Conservation (phyloP, 2,113 vertebrate species). For the Anoplopoma fimbria region DNA sequence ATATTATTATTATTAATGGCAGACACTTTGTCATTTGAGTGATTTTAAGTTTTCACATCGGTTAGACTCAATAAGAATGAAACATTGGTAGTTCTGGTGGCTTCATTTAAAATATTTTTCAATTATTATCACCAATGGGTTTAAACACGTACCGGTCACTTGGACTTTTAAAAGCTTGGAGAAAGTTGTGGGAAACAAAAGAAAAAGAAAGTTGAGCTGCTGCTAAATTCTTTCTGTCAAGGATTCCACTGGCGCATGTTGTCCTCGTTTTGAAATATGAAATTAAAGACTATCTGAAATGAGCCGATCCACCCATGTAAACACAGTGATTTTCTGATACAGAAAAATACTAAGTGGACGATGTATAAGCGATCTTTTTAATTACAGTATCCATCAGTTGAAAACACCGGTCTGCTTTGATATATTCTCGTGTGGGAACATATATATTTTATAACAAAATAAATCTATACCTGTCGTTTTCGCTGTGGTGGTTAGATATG, state of each 20-base stretch:
- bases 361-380: slow-evolving; percentile 72
- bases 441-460: slow-evolving; percentile 81
- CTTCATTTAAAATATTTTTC: not conserved
- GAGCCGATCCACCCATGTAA: slow-evolving; percentile 80
- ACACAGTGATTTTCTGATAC: slow-evolving; percentile 87
- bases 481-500: slow-evolving; percentile 51
- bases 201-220: slow-evolving; percentile 4
- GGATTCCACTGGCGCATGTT: slow-evolving; percentile 52
- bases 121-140: slow-evolving; percentile 5
- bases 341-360: slow-evolving; percentile 84
- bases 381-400: slow-evolving; percentile 65
- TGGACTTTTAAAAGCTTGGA: slow-evolving; percentile 16
- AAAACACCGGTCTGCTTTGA: slow-evolving; percentile 70
- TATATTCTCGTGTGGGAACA: slow-evolving; percentile 68
- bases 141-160: slow-evolving; percentile 22
- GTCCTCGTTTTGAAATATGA: slow-evolving; percentile 63
- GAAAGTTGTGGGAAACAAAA: not conserved
- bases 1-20: slow-evolving; percentile 5
- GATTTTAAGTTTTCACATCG: not conserved
- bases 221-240: slow-evolving; percentile 25
- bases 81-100: slow-evolving; percentile 1
- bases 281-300: slow-evolving; percentile 74
- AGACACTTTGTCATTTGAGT: not conserved
- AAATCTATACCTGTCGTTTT: slow-evolving; percentile 77
- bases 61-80: not conserved